Percentiles rank a stretch among this genome's conserved stretches.
Evolutionary conservation across 2,888 invertebrate genomes (phyloP).

Genomic region (Adineta ricciae): DNA sequence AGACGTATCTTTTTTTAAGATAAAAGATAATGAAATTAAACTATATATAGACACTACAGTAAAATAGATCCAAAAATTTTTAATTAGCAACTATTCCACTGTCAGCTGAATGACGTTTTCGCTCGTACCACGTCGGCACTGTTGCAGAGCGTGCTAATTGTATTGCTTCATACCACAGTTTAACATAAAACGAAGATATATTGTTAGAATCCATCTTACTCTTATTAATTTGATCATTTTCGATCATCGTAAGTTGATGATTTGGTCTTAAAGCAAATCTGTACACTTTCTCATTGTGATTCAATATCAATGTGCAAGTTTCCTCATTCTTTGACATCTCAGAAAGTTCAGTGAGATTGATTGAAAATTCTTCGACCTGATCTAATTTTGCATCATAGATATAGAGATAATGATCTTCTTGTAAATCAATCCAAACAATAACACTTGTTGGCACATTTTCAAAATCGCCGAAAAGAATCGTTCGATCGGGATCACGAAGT

Average conservation of each 20-base stretch:
- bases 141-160: not conserved
- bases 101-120: not conserved
- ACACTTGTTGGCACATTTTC: too few relatives aligned
- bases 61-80: not conserved
- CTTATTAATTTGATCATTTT: not conserved
- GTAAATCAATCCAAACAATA: not conserved
- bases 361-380: not conserved
- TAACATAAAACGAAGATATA: not conserved
- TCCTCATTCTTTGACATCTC: not conserved
- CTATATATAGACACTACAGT: not conserved
- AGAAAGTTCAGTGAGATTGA: not conserved
- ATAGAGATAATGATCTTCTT: not conserved
- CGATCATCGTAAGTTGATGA: not conserved
- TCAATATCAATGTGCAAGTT: not conserved
- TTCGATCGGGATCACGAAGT: not conserved
- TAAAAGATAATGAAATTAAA: not conserved
- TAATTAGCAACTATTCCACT: not conserved
- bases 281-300: not conserved
- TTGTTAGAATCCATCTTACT: not conserved
- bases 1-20: not conserved
- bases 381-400: not conserved
- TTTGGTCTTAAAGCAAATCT: not conserved
- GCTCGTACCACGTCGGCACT: not conserved
- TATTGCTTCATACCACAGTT: not conserved
- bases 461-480: constrained; percentile 5